Evolutionary conservation across 2,888 invertebrate genomes (phyloP).

Genomic region (Gryllus longicercus): DNA sequence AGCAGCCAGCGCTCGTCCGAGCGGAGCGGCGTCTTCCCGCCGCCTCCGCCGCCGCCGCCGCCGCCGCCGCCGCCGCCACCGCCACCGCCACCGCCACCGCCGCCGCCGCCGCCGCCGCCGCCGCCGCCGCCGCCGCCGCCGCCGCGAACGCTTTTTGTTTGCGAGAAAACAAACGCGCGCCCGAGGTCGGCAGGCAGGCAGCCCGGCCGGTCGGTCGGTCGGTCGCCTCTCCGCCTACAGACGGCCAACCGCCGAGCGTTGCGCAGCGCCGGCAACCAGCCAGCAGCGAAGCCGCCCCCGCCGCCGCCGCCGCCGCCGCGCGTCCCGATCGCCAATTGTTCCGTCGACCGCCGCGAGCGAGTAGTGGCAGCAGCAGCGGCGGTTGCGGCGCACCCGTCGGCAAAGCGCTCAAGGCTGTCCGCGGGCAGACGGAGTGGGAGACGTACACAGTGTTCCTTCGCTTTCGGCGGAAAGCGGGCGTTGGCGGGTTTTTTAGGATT

Average conservation of each 20-base stretch:
- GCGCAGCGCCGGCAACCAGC: not conserved
- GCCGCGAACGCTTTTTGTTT: not conserved
- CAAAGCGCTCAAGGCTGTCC: no score
- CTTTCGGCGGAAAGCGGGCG: no score
- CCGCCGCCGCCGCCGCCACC: not conserved
- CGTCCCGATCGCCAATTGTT: not conserved
- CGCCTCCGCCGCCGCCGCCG: not conserved
- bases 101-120: not conserved
- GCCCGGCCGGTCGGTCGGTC: not conserved
- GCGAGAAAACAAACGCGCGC: conserved; percentile 10
- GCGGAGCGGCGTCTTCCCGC: not conserved
- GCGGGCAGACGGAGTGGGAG: no score
- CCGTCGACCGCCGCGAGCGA: not conserved
- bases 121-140: not conserved
- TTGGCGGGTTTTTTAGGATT: no score
- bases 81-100: not conserved
- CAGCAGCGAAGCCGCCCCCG: not conserved
- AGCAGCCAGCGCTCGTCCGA: not conserved
- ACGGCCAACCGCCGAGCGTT: no score
- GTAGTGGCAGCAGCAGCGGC: not conserved
- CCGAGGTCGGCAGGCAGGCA: not conserved
- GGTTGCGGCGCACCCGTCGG: not conserved
- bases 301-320: not conserved
- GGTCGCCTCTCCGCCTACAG: no score
- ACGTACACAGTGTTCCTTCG: no score